These are phyloP conservation scores for Hemicordylus capensis DNA, from an alignment of 2,113 vertebrate species.

Conservation along the genomic window DNA sequence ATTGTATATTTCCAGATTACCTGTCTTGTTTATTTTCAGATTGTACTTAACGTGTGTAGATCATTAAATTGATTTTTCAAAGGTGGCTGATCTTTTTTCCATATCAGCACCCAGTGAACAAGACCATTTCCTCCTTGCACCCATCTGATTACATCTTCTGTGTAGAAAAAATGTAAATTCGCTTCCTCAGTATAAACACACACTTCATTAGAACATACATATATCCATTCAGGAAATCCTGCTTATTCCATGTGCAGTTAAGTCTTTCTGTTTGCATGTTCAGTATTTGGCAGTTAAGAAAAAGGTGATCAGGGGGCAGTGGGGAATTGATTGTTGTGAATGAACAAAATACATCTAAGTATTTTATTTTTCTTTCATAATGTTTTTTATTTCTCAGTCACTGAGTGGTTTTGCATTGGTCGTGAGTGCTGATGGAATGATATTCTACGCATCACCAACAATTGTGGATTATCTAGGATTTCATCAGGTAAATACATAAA, in stretches of 20 bases:
- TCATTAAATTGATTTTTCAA: not conserved
- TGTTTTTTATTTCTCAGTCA: constrained; percentile 78
- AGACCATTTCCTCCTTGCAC: no score
- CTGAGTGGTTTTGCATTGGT: constrained; percentile 93
- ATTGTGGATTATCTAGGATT: constrained; percentile 96
- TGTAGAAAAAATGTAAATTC: not conserved
- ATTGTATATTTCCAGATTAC: no score
- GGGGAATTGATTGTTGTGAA: not conserved
- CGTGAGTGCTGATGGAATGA: constrained; percentile 93
- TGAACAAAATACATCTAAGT: not conserved
- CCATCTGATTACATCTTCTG: not conserved
- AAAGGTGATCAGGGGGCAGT: not conserved
- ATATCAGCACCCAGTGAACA: not conserved
- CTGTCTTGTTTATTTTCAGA: no score
- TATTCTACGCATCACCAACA: constrained; percentile 94
- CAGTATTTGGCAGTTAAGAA: not conserved
- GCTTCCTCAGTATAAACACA: not conserved
- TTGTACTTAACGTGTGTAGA: no score
- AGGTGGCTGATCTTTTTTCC: no score
- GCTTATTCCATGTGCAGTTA: not conserved
- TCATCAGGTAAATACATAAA: constrained; percentile 86
- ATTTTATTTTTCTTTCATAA: constrained; percentile 39
- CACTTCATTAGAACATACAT: not conserved
- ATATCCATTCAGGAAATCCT: not conserved
- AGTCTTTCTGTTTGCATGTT: not conserved